Evolutionary conservation across 2,888 invertebrate genomes (phyloP), one percentile per base, ranked within the genome.

Genomic region (Caenorhabditis zanzibari): DNA sequence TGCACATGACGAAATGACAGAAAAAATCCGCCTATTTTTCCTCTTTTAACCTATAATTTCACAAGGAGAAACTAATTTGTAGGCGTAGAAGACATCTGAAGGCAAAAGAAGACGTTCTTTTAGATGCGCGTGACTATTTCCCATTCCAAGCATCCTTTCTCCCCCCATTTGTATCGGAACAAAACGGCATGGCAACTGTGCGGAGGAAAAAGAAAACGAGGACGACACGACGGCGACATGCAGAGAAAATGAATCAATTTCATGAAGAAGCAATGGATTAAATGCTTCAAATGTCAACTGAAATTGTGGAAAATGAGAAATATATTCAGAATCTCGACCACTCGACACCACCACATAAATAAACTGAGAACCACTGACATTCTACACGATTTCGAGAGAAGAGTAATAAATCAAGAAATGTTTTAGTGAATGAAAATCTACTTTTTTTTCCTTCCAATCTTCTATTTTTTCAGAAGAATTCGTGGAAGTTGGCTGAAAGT

Each of bases 141-240:
- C 54, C 56, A 24, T 54, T 22, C n/a, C 7, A n/a, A n/a, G 47
- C 54, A 35, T 6, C 38, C 5, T 54, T 58, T 19, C 68, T 68
- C 41, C 54, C 28, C 38, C 35, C 49, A 22, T 59, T 56, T 59
- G 38, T 58, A 76, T 68, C 68, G 75, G 59, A 68, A 71, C 56
- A 47, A 32, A 66, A 54, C 75, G 64, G 75, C 75, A 58, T 56
- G 68, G 75, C 68, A 76, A 76, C 68, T 49, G 49, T 54, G 54
- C 54, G 54, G 14, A 54, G 16, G 24, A 28, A 41, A 32, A 68
- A 76, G 12, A 32, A 68, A 66, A 76, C 19, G 44, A 66, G 52
- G 61, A 26, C 52, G 26, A 24, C 24, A 63, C 61, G 32, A 41
- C 54, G 54, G 41, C 41, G 47, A 47, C 38, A 52, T 38, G 74